Evolutionary conservation across 2,888 invertebrate species (phyloP).

Genomic region (Drosophila ezoana): DNA sequence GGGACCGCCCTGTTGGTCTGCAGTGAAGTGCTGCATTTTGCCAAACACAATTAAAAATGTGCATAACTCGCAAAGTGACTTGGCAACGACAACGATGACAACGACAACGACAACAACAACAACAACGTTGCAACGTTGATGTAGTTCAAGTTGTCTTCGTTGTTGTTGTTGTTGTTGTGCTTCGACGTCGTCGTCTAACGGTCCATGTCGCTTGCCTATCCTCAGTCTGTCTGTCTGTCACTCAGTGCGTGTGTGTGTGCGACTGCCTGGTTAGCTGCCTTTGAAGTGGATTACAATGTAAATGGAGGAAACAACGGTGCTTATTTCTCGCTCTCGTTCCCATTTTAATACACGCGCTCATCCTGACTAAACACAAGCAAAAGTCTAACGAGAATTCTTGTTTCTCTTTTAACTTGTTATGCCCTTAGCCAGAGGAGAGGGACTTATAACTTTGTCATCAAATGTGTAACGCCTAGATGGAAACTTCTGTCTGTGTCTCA

Average conservation of each 20-base stretch:
- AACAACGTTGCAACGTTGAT: constrained; percentile 39
- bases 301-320: constrained; percentile 63
- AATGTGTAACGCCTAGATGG: neutral
- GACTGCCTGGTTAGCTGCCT: constrained; percentile 57
- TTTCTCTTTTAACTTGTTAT: constrained; percentile 7
- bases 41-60: constrained; percentile 77
- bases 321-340: constrained; percentile 45
- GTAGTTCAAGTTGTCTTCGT: constrained; percentile 63
- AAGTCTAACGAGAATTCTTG: constrained; percentile 6
- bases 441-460: constrained; percentile 1
- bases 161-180: constrained; percentile 14
- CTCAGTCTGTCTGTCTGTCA: constrained; percentile 36
- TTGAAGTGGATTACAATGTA: constrained; percentile 73
- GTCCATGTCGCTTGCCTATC: constrained; percentile 57
- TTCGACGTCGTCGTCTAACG: constrained; percentile 55
- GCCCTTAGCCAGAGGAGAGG: neutral
- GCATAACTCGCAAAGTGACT: constrained; percentile 61
- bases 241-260: constrained; percentile 22
- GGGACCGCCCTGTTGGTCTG: constrained; percentile 26
- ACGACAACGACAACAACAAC: constrained; percentile 12
- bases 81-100: constrained; percentile 16
- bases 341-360: constrained; percentile 31
- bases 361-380: constrained; percentile 36
- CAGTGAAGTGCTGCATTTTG: constrained; percentile 61
- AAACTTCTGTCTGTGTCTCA: too few relatives aligned